Percentiles rank a stretch among this genome's conserved stretches.
Conservation (phyloP, 2,797 vertebrate genomes). For the Danio choprae region DNA sequence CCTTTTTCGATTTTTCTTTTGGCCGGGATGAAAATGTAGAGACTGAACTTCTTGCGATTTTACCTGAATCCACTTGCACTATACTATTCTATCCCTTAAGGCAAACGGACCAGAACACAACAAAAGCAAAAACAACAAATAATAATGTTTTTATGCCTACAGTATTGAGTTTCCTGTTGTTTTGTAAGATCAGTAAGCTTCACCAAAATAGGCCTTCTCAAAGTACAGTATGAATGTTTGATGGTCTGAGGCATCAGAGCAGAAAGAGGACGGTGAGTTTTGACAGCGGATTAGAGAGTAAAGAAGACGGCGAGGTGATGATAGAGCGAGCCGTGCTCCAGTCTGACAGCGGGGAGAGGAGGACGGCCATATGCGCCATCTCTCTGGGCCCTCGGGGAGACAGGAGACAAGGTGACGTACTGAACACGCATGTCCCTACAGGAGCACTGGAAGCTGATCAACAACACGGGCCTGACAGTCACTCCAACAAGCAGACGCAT, state of each 20-base stretch:
- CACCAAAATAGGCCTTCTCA: slow-evolving; percentile 46
- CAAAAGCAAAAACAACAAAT: not conserved
- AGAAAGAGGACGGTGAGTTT: slow-evolving; percentile 46
- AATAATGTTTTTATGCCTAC: not conserved
- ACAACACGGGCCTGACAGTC: slow-evolving; percentile 41
- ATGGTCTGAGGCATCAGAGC: slow-evolving; percentile 31
- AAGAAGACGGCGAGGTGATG: slow-evolving; percentile 48
- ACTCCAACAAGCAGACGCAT: slow-evolving; percentile 15
- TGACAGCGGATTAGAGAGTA: slow-evolving; percentile 59
- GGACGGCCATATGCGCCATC: slow-evolving; percentile 64
- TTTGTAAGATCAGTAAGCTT: slow-evolving; percentile 12
- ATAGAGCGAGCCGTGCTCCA: slow-evolving; percentile 36
- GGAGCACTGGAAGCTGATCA: slow-evolving; percentile 61
- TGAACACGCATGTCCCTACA: slow-evolving; percentile 55
- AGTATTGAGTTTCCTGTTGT: not conserved
- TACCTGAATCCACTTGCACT: not conserved
- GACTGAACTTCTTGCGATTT: not conserved
- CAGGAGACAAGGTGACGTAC: slow-evolving; percentile 62
- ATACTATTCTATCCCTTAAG: not conserved
- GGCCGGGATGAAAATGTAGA: not conserved
- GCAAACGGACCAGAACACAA: not conserved
- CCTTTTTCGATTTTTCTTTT: not conserved
- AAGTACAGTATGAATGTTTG: slow-evolving; percentile 47
- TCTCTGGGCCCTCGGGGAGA: slow-evolving; percentile 60
- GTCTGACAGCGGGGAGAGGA: slow-evolving; percentile 59